Evolutionary conservation across 2,888 invertebrate species (phyloP).

Genomic region (Ceriagrion tenellum): DNA sequence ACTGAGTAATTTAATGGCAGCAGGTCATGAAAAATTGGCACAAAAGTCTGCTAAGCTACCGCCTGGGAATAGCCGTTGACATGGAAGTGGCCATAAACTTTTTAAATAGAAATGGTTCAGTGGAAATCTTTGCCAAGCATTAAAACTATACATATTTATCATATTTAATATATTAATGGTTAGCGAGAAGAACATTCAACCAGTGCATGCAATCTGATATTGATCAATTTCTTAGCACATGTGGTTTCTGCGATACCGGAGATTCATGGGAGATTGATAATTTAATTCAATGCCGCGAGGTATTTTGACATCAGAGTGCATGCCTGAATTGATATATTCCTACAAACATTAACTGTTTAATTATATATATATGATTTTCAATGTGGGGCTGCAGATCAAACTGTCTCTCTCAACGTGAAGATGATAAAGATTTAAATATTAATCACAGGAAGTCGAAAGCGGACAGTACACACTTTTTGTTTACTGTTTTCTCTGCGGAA

Average conservation of each 20-base stretch:
- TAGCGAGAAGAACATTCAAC: not conserved
- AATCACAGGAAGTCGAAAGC: not conserved
- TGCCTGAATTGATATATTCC: not conserved
- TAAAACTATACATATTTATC: not conserved
- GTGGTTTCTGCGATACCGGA: not conserved
- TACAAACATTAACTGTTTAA: not conserved
- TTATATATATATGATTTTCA: not conserved
- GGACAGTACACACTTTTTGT: not conserved
- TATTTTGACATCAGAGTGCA: not conserved
- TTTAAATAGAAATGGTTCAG: slow-evolving; percentile 27
- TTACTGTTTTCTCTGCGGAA: not conserved
- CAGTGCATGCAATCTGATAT: not conserved
- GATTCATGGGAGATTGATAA: not conserved
- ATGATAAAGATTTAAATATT: not conserved
- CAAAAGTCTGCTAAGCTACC: not conserved
- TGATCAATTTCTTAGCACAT: not conserved
- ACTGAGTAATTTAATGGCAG: not conserved
- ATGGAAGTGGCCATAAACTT: slow-evolving; percentile 45
- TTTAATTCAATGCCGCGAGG: not conserved
- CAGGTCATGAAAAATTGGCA: not conserved
- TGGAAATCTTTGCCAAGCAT: not conserved
- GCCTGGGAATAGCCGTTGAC: not conserved
- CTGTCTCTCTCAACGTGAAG: not conserved
- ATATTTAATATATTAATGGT: not conserved
- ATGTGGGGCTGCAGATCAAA: not conserved